These are phyloP conservation scores for Lepilemur ruficaudatus DNA, from an alignment of 2,797 vertebrate species.

Conservation along the genomic window DNA sequence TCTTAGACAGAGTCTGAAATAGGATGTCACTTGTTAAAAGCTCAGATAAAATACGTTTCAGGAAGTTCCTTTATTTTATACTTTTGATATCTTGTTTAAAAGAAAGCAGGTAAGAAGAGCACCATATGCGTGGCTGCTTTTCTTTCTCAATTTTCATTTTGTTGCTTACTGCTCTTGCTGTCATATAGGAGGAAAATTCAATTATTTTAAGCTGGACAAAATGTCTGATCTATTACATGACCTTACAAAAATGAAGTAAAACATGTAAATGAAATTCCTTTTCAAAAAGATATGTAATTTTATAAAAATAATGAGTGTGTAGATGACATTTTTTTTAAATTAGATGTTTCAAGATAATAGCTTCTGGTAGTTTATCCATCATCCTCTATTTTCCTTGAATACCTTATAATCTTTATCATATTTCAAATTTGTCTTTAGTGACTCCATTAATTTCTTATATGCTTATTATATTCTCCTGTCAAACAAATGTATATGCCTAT, in stretches of 20 bases:
- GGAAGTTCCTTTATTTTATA: background rate
- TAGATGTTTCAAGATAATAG: conserved; percentile 35
- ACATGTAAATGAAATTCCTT: conserved; percentile 6
- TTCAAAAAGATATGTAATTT: conserved; percentile 25
- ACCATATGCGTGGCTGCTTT: background rate
- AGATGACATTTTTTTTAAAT: conserved; percentile 25
- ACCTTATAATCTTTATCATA: conserved; percentile 17
- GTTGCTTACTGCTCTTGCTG: background rate
- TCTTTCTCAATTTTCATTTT: conserved; percentile 8
- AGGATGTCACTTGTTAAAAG: background rate
- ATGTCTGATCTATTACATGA: background rate
- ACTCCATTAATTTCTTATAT: conserved; percentile 47
- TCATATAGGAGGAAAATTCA: background rate
- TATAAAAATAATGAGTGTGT: background rate
- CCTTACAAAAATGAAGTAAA: conserved; percentile 41
- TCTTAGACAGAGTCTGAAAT: background rate
- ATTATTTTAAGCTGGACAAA: conserved; percentile 48
- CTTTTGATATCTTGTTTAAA: background rate
- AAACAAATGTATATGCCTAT: conserved; percentile 14
- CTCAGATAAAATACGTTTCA: conserved; percentile 7
- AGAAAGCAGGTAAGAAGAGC: background rate
- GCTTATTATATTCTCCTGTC: background rate
- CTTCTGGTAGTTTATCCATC: conserved; percentile 26
- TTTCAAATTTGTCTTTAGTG: conserved; percentile 39
- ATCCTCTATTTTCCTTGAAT: conserved; percentile 36